Evolutionary conservation across 2,888 invertebrate genomes (phyloP), one percentile per base, ranked within the genome.

Genomic region (Amblyteles armatorius): DNA sequence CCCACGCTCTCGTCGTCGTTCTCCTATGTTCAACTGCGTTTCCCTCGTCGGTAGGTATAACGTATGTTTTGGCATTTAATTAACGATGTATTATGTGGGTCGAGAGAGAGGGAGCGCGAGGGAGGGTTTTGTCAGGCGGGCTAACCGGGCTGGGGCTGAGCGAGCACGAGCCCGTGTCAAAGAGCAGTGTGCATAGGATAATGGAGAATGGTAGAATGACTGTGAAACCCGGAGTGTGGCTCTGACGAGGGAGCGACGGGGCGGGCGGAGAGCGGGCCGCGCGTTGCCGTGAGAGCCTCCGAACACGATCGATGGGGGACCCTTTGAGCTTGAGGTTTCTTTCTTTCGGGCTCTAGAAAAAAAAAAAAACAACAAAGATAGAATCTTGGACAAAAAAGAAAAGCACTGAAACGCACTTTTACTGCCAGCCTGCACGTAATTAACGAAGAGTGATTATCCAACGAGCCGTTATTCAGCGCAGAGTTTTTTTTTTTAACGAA

Each of bases 231-330:
- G 33, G 40, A 36, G 81, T 16, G 60, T 68, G 36, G 40, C n/a
- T 74, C 2, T 36, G 40, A 22, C 29, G 63, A 13, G 68, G 44
- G 52, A 33, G 26, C 65, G 40, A 72, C 55, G 74, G 60, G 55
- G 63, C 50, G 71, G 29, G 44, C 16, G 68, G 77, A 33, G 85
- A 86, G 88, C 86, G 89, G 87, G 87, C 85, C 88, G 83, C 86
- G 86, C 74, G 84, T 82, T 79, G 81, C 84, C 82, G 72, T 69
- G 87, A 82, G 84, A 83, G 88, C 77, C 87, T 82, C 84, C 87
- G 82, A 90, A 89, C 91, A 89, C 91, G 91, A 91, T 91, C 91
- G 91, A 91, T 91, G 90, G 89, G 60, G 87, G 84, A 86, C 86
- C 87, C 87, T 87, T 86, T 84, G 86, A 67, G 77, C 60, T 77